These are phyloP conservation scores for Drosophila navojoa DNA, from an alignment of 1,140 invertebrate genomes.

Conservation along the genomic window DNA sequence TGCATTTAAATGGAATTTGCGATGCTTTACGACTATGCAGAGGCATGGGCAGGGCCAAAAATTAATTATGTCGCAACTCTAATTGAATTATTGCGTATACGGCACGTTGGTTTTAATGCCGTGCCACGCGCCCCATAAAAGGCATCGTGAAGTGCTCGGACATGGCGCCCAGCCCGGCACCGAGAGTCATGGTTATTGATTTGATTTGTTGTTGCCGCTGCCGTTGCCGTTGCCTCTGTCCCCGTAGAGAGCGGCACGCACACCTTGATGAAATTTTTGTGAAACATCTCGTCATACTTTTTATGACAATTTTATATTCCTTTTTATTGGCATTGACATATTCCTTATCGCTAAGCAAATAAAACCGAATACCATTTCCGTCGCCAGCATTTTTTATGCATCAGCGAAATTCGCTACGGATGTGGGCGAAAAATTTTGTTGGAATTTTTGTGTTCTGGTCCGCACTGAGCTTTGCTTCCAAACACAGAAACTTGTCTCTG, in stretches of 20 bases:
- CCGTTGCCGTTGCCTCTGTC: neutral
- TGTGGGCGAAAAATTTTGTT: slow-evolving; percentile 11
- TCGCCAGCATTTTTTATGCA: slow-evolving; percentile 31
- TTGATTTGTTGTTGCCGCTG: slow-evolving; percentile 41
- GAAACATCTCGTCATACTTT: slow-evolving; percentile 43
- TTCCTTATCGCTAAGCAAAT: slow-evolving; percentile 51
- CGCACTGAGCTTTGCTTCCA: neutral
- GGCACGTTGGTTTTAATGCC: slow-evolving; percentile 50
- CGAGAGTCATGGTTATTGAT: slow-evolving; percentile 51
- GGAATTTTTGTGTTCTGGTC: neutral
- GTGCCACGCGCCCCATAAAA: slow-evolving; percentile 57
- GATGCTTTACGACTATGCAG: slow-evolving; percentile 4
- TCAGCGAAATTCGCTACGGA: slow-evolving; percentile 22
- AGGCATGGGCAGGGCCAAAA: slow-evolving; percentile 1
- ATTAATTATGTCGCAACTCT: slow-evolving; percentile 48
- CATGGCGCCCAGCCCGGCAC: slow-evolving; percentile 10
- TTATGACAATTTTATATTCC: slow-evolving; percentile 61
- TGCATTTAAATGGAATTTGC: slow-evolving; percentile 17
- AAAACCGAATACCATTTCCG: slow-evolving; percentile 61
- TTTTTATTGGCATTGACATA: slow-evolving; percentile 64
- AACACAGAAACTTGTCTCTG: slow-evolving; percentile 7
- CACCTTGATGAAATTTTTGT: slow-evolving; percentile 47
- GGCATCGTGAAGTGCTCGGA: slow-evolving; percentile 14
- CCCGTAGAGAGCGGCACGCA: slow-evolving; percentile 21
- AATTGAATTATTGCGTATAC: slow-evolving; percentile 65